Percentiles rank a stretch among this genome's conserved stretches.
Conservation (phyloP, 2,888 invertebrate genomes). For the Pyrrhia umbra region DNA sequence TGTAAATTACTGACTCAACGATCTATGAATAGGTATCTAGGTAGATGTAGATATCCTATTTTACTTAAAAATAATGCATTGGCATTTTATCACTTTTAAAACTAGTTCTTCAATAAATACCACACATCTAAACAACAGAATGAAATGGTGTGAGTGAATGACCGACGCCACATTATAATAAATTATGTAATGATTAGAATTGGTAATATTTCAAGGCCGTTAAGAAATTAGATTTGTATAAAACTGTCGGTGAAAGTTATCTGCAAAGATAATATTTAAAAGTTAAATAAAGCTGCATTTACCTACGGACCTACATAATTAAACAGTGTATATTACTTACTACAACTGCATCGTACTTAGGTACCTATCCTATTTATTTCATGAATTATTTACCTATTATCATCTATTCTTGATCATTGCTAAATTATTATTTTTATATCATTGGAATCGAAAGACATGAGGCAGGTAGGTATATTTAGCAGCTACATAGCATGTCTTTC, state of each 20-base stretch:
- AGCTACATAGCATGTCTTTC: too few species aligned
- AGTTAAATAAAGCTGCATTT: too few species aligned
- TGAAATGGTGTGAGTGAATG: not conserved
- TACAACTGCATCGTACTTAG: too few species aligned
- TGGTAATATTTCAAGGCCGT: not conserved
- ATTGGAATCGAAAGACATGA: too few species aligned
- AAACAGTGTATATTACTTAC: too few species aligned
- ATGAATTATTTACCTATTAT: too few species aligned
- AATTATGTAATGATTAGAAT: not conserved
- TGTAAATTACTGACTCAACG: constrained; percentile 68
- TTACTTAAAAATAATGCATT: constrained; percentile 6
- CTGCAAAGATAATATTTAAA: not conserved
- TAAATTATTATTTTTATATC: too few species aligned
- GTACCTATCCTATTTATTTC: too few species aligned
- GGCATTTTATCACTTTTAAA: not conserved
- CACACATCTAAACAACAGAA: not conserved
- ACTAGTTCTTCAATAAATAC: not conserved
- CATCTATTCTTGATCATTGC: too few species aligned
- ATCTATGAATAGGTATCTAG: constrained; percentile 63
- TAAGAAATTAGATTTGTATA: not conserved
- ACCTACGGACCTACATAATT: too few species aligned
- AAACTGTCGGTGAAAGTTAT: not conserved
- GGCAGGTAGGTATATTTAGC: too few species aligned
- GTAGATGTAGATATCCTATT: constrained; percentile 18
- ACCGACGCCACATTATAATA: not conserved